phyloP scores from a whole-genome alignment of 2,113 vertebrate species.

The Esox niger region DNA sequence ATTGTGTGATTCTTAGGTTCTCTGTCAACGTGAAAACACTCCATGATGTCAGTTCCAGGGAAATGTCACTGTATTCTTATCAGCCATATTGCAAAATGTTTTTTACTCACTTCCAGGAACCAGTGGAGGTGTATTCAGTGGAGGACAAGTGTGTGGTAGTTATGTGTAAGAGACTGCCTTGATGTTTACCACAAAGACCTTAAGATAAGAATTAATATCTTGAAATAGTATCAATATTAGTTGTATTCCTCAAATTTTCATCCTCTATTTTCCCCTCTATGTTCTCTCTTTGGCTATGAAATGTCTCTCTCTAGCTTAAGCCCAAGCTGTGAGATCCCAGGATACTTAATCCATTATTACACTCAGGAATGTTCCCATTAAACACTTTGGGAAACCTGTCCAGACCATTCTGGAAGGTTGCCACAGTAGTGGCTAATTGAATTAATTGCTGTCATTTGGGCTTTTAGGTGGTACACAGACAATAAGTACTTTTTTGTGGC shows the following conservation, averaged over 20 bases:
- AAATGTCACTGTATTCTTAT: conserved; percentile 5
- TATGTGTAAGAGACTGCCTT: background rate
- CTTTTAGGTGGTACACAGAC: background rate
- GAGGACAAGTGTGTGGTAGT: background rate
- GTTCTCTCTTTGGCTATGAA: background rate
- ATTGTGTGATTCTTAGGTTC: too few relatives aligned
- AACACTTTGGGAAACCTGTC: conserved; percentile 5
- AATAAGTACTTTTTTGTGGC: background rate
- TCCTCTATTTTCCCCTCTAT: background rate
- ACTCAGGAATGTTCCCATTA: conserved; percentile 2
- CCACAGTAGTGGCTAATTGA: conserved; percentile 1
- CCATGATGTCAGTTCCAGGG: background rate
- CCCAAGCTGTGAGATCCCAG: conserved; percentile 3
- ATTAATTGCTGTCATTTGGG: conserved; percentile 8
- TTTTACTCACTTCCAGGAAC: too few relatives aligned
- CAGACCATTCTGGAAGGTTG: background rate
- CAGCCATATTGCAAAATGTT: background rate
- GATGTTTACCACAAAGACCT: background rate
- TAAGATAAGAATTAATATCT: background rate
- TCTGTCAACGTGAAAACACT: background rate
- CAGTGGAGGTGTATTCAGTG: background rate
- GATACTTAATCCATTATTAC: conserved; percentile 1
- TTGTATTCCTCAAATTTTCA: background rate
- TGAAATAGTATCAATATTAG: background rate
- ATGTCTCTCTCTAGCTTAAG: background rate